phyloP scores from a whole-genome alignment of 1,140 invertebrate genomes.

The Trigoniulus corallinus region DNA sequence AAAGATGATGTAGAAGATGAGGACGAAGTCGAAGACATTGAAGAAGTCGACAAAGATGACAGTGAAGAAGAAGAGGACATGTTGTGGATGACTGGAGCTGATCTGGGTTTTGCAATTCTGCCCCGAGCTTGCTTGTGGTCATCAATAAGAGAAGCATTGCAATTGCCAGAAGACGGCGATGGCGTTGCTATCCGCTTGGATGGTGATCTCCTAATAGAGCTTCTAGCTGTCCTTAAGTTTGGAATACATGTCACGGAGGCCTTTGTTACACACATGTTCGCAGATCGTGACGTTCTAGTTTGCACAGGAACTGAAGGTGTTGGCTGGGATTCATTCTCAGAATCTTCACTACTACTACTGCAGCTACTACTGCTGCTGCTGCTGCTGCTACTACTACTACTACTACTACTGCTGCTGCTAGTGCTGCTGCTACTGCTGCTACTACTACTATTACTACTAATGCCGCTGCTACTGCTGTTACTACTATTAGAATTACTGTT shows the following conservation, averaged over 20 bases:
- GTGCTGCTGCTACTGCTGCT: too few species aligned
- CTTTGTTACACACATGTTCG: too few species aligned
- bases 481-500: too few species aligned
- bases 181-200: neutral
- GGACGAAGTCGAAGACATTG: neutral
- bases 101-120: neutral
- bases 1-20: neutral
- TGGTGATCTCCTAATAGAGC: neutral
- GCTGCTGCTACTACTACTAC: too few species aligned
- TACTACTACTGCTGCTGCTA: too few species aligned
- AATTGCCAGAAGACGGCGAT: neutral
- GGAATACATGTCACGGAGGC: too few species aligned
- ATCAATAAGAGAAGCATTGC: neutral
- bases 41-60: conserved; percentile 5
- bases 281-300: too few species aligned
- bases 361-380: neutral
- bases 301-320: too few species aligned
- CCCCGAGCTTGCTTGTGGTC: neutral
- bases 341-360: neutral
- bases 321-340: neutral
- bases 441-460: too few species aligned
- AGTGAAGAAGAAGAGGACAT: neutral
- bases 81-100: neutral
- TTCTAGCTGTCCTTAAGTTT: neutral
- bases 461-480: too few species aligned